Base-by-base conservation (phyloP, 2,888 invertebrate species). In the Cantharis rufa region DNA sequence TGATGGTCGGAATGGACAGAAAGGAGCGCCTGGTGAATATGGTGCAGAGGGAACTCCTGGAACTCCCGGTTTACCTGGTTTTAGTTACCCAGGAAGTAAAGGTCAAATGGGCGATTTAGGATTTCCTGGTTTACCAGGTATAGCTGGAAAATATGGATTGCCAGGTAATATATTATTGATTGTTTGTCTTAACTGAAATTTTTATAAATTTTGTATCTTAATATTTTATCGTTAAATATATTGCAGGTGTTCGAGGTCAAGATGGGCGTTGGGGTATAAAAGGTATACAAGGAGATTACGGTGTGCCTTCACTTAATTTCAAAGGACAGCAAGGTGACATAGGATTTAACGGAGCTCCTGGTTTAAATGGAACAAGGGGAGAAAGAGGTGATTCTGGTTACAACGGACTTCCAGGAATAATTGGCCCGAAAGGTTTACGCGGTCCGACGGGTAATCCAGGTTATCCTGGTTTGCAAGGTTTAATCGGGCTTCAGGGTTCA, bases 21-120 rank as follows among this genome's bases (percentile, higher is more conserved):
- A 96, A 87, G 95, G 95, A 70, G 93, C 93, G n/a, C 95, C 95
- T 10, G 96, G 95, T 62, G 93, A 94, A 84, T 92, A 91, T 83
- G 96, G 96, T 48, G 84, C 86, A 24, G 91, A 93, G 82, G 96
- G 96, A n/a, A 89, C 90, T 1, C 71, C 79, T 27, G 96, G 96
- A 61, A 85, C 88, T 69, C 87, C 87, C 15, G 96, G 95, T 68
- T 88, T 89, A 15, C 90, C 91, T 18, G 94, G 95, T 62, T 84
- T 90, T 5, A 88, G 88, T 72, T 89, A 91, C 70, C 86, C 86
- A 74, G 92, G 94, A 66, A 87, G 89, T 2, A 92, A 91, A 85
- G 84, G 84, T 15, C 16, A 66, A 4, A 73, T 21, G 21, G 92
- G 92, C 64, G 84, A 84, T 70, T 78, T 84, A 62, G 95, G 95